Evolutionary conservation across 2,888 invertebrate genomes (phyloP).

Genomic region (Leptura quadrifasciata): DNA sequence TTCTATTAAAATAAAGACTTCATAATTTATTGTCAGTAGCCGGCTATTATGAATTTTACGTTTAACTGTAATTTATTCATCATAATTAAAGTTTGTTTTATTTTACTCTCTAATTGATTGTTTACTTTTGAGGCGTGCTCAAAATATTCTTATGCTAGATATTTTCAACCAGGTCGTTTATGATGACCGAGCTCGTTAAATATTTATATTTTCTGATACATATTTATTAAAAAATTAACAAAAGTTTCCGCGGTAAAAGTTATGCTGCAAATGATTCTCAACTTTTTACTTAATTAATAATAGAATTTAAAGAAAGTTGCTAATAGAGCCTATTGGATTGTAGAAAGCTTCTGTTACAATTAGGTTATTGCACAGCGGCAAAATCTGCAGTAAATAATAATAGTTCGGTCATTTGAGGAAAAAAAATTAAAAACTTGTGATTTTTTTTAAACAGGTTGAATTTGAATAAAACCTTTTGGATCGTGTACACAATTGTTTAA

Average conservation of each 20-base stretch:
- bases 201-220: neutral
- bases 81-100: slow-evolving; percentile 14
- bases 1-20: slow-evolving; percentile 33
- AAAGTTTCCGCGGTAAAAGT: neutral
- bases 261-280: too few species aligned
- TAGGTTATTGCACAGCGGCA: too few species aligned
- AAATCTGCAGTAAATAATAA: too few species aligned
- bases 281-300: too few species aligned
- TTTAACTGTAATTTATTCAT: slow-evolving; percentile 2
- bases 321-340: too few species aligned
- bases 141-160: neutral
- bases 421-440: too few species aligned
- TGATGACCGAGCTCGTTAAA: neutral
- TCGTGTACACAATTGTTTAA: too few species aligned
- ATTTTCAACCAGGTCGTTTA: neutral
- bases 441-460: too few species aligned
- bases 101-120: neutral
- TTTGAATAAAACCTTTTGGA: too few species aligned
- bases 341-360: too few species aligned
- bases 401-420: too few species aligned
- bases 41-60: slow-evolving; percentile 1
- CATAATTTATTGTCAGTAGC: slow-evolving; percentile 18
- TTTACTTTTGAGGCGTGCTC: neutral
- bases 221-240: neutral
- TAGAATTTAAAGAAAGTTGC: too few species aligned